Base-by-base conservation (phyloP, 2,888 invertebrate genomes). In the Euproctis similis region DNA sequence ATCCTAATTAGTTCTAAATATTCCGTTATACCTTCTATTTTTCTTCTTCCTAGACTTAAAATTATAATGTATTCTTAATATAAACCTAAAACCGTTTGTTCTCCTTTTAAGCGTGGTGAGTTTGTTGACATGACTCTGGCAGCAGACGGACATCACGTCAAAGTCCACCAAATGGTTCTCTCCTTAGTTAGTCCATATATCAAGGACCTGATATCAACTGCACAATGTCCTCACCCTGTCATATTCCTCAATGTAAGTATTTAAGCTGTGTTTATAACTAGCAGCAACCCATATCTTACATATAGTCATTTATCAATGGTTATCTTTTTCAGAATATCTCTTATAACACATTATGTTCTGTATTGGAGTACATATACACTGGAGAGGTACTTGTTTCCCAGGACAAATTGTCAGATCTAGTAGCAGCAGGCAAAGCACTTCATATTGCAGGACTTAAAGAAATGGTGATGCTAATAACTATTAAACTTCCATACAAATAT, bases 111-210 rank as follows among this genome's bases (percentile, higher is more conserved):
- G 14, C 6, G 14, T 14, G 82, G 72, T 6, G 76, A 82, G 36
- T 80, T 84, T 49, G 84, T 85, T 16, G 84, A 85, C 39, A 76
- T 85, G 78, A 85, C 85, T 0, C 36, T 85, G 17, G 84, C 82
- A 2, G 82, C 82, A 1, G 82, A 84, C 19, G 82, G 82, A 1
- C 72, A 80, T 38, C 56, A 66, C 31, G 81, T 85, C 2, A 84
- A 80, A 42, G 85, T 80, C 1, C 85, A 85, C 34, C 75, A 81
- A 46, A 50, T 85, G 29, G 62, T 85, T 3, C 36, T 85, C 36
- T 78, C 80, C 0, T 60, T 82, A 1, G 75, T 77, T 9, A 85
- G 85, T 31, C 82, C 84, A 0, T 85, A 66, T 45, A 67, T 85
- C 32, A 77, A 78, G 42, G 72, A 77, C 8, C 52, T 84, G 2